These are phyloP conservation scores for Petrolisthes cinctipes DNA, from an alignment of 2,888 invertebrate species.

Conservation along the genomic window DNA sequence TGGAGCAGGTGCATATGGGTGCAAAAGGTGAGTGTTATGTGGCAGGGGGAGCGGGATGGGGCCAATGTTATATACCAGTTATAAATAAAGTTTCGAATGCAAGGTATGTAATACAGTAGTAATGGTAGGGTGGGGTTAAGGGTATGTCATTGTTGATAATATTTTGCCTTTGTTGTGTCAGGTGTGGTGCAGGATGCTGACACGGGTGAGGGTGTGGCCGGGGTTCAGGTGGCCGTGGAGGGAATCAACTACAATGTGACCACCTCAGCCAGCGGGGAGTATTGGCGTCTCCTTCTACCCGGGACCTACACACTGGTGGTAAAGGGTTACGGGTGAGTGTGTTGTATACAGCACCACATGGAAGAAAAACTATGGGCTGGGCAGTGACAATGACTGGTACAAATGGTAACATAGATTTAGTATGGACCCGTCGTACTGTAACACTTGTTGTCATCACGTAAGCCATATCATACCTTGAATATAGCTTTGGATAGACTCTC, in stretches of 20 bases:
- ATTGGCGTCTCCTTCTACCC: slow-evolving; percentile 92
- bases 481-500: no score
- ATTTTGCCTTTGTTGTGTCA: neutral
- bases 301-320: slow-evolving; percentile 85
- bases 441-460: no score
- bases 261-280: slow-evolving; percentile 87
- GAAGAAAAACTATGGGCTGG: no score
- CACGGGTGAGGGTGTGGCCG: slow-evolving; percentile 47
- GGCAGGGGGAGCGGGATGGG: no score
- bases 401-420: no score
- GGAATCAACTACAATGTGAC: slow-evolving; percentile 85
- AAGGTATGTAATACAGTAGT: no score
- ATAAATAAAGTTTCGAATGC: no score
- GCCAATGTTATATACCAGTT: no score
- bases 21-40: slow-evolving; percentile 75
- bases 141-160: neutral
- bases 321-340: slow-evolving; percentile 78
- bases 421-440: no score
- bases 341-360: neutral
- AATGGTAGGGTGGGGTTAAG: neutral
- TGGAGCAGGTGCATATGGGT: slow-evolving; percentile 86
- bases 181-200: slow-evolving; percentile 51
- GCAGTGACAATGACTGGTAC: no score
- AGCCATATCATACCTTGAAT: no score
- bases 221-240: slow-evolving; percentile 80